Evolutionary conservation across 2,797 vertebrate species (phyloP), one percentile per base, ranked within the genome.

Genomic region (Gymnothorax reevesii): DNA sequence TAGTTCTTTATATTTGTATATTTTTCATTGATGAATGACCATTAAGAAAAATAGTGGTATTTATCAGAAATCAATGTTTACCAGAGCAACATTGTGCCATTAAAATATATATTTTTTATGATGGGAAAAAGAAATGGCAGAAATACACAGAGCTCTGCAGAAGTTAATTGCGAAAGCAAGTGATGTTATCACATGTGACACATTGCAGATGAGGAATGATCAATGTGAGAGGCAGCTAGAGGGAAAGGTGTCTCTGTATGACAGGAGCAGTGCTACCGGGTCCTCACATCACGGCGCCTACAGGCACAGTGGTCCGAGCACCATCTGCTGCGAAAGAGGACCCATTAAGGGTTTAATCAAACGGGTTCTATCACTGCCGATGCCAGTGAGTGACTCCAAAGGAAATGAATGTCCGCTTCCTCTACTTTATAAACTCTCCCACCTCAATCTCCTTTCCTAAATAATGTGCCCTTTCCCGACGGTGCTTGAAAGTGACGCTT

Each of bases 251-350:
- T 87, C 82, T 87, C 82, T 87, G 25, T 87, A 55, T 84, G 88
- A 91, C 20, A 88, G 87, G 88, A 88, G 88, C 88, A 59, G 25
- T 87, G 87, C 85, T 87, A 90, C 66, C 85, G 87, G 89, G 86
- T 90, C 88, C 91, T 17, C 20, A 2, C 49, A 59, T 52, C 13
- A 73, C 22, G 59, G 60, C 25, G 57, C 66, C 80, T 84, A 64
- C 90, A 42, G 83, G 87, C 86, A 33, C 89, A 91, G 89, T 88
- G 90, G 92, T 91, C 90, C 83, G 73, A 12, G 55, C n/a, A 83
- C 89, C 92, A 93, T 94, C 92, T 93, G 92, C 90, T 92, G 10
- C 75, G 84, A 83, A 88, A 77, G 86, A 64, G 86, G 88, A 89
- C 87, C 86, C 91, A 92, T 93, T 88, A 91, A 89, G 82, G 89